Conservation (phyloP, 1,140 invertebrate species). For the Yoshiicerus persimilis region DNA sequence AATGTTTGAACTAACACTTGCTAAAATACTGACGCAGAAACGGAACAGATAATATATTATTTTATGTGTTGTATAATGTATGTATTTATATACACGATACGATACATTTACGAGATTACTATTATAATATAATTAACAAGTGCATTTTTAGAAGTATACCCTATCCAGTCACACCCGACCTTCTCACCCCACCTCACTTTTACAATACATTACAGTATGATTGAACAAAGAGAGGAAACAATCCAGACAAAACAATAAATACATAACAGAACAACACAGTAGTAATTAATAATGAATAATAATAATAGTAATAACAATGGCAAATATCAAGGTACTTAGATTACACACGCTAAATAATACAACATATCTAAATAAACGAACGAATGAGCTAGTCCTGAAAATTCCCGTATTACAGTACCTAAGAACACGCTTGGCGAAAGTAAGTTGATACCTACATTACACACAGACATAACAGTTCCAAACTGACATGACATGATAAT, state of each 20-base stretch:
- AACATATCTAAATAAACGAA: neutral
- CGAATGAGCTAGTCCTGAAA: neutral
- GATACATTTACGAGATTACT: constrained; percentile 10
- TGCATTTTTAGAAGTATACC: constrained; percentile 1
- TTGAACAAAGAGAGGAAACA: neutral
- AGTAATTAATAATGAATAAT: neutral
- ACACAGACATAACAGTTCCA: neutral
- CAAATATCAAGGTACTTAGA: neutral
- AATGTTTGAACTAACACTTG: constrained; percentile 18
- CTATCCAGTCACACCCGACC: constrained; percentile 9
- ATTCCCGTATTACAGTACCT: constrained; percentile 4
- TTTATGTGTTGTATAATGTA: neutral
- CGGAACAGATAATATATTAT: constrained; percentile 13
- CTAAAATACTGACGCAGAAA: constrained; percentile 21
- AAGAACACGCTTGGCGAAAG: constrained; percentile 15
- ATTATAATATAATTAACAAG: constrained; percentile 9
- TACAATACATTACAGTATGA: neutral
- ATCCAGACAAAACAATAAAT: neutral
- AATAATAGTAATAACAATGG: neutral
- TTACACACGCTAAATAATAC: neutral
- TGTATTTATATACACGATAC: constrained; percentile 18
- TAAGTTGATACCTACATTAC: neutral
- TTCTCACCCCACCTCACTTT: constrained; percentile 2
- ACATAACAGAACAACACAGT: neutral
- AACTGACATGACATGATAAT: neutral